Base-by-base conservation (phyloP, 2,888 invertebrate genomes). In the Anorthoa munda region DNA sequence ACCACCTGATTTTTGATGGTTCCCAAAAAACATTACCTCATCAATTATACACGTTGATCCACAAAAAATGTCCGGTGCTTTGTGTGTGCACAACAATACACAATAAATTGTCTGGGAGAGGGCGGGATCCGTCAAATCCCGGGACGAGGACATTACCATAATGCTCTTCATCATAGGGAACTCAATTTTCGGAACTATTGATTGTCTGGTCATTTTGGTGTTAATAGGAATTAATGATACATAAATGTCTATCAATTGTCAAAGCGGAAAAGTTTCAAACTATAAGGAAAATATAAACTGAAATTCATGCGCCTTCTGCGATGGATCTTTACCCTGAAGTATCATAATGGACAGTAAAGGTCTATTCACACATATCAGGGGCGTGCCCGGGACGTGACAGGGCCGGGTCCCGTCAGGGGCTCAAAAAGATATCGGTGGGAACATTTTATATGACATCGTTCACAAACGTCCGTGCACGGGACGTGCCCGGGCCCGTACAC, bases 91-190 rank as follows among this genome's bases (percentile, higher is more conserved):
- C 75, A 75, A 85, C 87, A 87, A 85, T 86, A 78, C 77, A 75
- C 84, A 73, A 84, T 86, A 86, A 86, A 86, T 86, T 87, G 88
- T 86, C 61, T 66, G 61, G 56, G 75, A 81, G 64, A 86, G 81
- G 55, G 66, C 78, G 78, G 75, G 72, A 80, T 88, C 85, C 86
- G 79, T 87, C 85, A 85, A 88, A 86, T 79, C 80, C 78, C 71
- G 75, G 85, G 76, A 76, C 59, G 68, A 39, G 31, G 23, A 72
- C 51, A 86, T 88, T 86, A 86, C 56, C 88, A 86, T 86, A 86
- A 86, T 83, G 76, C 75, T 81, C 71, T 76, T 76, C 76, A 78
- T 82, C 70, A 83, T 70, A 72, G 77, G 65, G 63, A 72, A 73
- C 83, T 80, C 66, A 76, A 85, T 85, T 83, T 77, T 74, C 64